Base-by-base conservation (phyloP, 92 coral and sea anemone species). In the Desmophyllum pertusum region DNA sequence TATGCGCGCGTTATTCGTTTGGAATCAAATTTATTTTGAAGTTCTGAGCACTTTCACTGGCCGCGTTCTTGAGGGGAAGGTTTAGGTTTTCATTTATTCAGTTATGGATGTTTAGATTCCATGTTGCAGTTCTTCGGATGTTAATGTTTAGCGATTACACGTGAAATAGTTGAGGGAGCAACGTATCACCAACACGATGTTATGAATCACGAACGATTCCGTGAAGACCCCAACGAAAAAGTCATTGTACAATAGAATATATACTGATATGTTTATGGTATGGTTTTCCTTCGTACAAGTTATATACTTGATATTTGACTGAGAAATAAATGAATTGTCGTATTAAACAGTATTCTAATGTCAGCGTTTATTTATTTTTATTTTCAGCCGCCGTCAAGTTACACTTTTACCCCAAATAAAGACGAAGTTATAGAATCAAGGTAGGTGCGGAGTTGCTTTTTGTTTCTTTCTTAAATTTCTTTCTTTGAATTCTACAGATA, bases 351-450 rank as follows among this genome's bases (percentile, higher is more conserved):
- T 41, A 19, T 43, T 55, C 50, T 70, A 11, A 70, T 40, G 31
- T 18, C 52, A 45, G 17, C n/a, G 57, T 53, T 41, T 65, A 57
- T 57, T 40, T 77, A 25, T 51, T 76, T 91, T n/a, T n/a, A n/a
- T n/a, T n/a, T 89, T 43, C 66, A 92, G 98, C 88, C 79, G 76
- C 95, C 90, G 70, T 86, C 83, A 43, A 90, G 90, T 57, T 88
- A 93, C 83, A 93, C 93, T 37, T 92, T 95, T 29, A 95, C 94
- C 14, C 97, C 98, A 41, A 90, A 91, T 84, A 92, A 91, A 53
- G 97, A 95, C 37, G 98, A 95, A 19, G 95, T 88, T 21, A 86
- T 93, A 14, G 91, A 91, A 31, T 93, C 95, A 8, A 91, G 97
- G 98, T 95, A 85, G 57, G 80, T 65, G 31, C 25, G 9, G 57